Percentiles rank a stretch among this genome's conserved stretches.
phyloP scores from a whole-genome alignment of 2,113 vertebrate species.

The Mesoclemmys tuberculata region DNA sequence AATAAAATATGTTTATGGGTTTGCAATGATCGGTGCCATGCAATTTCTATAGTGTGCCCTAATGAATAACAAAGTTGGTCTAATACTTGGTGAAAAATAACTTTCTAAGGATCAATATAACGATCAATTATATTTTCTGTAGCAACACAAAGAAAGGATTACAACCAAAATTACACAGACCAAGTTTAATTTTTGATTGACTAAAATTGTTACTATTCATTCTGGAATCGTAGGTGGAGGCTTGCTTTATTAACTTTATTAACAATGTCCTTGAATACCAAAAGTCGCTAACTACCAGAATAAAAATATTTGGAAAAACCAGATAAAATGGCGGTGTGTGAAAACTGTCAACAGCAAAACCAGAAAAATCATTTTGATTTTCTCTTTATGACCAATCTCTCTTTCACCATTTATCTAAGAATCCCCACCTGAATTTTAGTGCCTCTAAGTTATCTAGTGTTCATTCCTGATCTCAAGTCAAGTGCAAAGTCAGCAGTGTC shows the following conservation, averaged over 20 bases:
- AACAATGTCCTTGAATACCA: not conserved
- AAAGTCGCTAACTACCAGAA: not conserved
- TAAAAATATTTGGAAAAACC: not conserved
- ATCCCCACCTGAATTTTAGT: not conserved
- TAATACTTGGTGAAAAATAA: constrained; percentile 41
- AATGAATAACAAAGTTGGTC: constrained; percentile 32
- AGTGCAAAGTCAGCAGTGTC: rapidly evolving
- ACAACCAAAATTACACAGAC: not conserved
- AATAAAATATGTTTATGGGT: constrained; percentile 35
- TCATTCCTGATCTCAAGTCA: rapidly evolving
- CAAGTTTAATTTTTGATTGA: constrained; percentile 18
- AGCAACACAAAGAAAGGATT: constrained; percentile 30
- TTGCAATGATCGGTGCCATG: not conserved
- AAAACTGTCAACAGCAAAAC: not conserved
- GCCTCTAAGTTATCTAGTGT: not conserved
- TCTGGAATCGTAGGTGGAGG: not conserved
- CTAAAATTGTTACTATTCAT: constrained; percentile 6
- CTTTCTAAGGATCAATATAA: constrained; percentile 57
- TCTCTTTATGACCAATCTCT: not conserved
- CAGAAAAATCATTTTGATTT: not conserved
- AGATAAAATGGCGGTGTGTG: not conserved
- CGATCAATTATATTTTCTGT: constrained; percentile 41
- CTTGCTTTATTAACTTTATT: constrained; percentile 12
- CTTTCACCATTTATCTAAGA: not conserved
- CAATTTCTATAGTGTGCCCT: constrained; percentile 16